Evolutionary conservation across 64 coral and sea anemone species (phyloP).

Genomic region (Stylophora pistillata): DNA sequence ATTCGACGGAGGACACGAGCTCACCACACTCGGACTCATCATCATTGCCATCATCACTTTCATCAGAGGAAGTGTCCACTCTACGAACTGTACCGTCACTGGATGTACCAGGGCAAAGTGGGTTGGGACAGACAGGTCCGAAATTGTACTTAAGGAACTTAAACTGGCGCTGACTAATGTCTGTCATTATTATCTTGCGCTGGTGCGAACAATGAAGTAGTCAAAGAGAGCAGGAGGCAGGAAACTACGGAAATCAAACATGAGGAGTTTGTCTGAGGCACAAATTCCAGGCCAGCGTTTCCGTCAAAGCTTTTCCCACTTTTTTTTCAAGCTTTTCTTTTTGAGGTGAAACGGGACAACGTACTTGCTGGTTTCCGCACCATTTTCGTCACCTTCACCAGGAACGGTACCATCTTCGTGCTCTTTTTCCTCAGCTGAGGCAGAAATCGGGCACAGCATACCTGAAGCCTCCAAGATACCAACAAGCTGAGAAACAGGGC

Average conservation of each 20-base stretch:
- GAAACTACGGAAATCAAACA: slow-evolving; percentile 17
- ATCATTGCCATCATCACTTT: background rate
- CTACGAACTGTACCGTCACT: background rate
- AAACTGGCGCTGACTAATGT: slow-evolving; percentile 58
- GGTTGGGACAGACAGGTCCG: slow-evolving; percentile 52
- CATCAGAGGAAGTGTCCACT: background rate
- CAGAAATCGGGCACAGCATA: slow-evolving; percentile 16
- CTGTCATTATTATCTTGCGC: slow-evolving; percentile 18
- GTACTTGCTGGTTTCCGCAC: background rate
- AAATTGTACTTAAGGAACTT: slow-evolving; percentile 50
- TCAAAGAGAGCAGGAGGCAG: background rate
- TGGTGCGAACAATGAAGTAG: too few species aligned
- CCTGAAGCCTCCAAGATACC: slow-evolving; percentile 25
- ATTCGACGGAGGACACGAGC: too few species aligned
- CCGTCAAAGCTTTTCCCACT: background rate
- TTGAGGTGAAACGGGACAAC: background rate
- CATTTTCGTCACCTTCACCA: background rate
- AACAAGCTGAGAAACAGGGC: background rate
- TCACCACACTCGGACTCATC: slow-evolving; percentile 13
- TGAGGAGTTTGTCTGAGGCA: background rate
- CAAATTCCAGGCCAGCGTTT: slow-evolving; percentile 16
- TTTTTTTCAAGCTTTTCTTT: background rate
- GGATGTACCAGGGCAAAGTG: slow-evolving; percentile 35
- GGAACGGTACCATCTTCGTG: background rate
- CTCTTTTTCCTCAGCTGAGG: background rate